Percentiles rank a stretch among this genome's conserved stretches.
Evolutionary conservation across 2,797 vertebrate species (phyloP).

Genomic region (Acanthornis magna): DNA sequence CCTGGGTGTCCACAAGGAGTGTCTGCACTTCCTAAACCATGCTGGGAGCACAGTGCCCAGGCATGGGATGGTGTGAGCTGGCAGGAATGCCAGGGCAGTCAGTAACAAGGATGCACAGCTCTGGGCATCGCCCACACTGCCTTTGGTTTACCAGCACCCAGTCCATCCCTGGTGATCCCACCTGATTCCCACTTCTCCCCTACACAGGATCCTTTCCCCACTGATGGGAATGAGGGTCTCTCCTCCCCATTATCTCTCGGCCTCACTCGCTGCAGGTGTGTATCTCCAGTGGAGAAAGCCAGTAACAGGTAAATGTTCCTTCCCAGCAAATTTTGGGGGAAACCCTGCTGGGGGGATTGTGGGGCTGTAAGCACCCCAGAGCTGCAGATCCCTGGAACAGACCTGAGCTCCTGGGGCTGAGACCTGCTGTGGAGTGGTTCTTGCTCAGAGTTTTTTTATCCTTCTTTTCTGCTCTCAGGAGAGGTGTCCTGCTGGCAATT

Average conservation of each 20-base stretch:
- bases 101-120: neutral
- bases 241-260: accelerated
- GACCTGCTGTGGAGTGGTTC: accelerated
- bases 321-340: neutral
- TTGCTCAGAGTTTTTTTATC: neutral
- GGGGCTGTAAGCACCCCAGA: neutral
- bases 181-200: neutral
- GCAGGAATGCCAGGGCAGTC: neutral
- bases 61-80: neutral
- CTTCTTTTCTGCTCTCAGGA: neutral
- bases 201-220: neutral
- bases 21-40: accelerated
- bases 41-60: accelerated
- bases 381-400: neutral
- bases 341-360: neutral
- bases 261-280: neutral
- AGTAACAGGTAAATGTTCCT: neutral
- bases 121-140: neutral
- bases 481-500: accelerated
- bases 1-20: accelerated
- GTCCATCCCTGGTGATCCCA: neutral
- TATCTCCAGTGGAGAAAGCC: neutral
- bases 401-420: neutral
- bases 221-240: neutral
- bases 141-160: neutral